Evolutionary conservation across 2,113 vertebrate genomes (phyloP), one percentile per base, ranked within the genome.

Genomic region (Sinocyclocheilus maitianheensis): DNA sequence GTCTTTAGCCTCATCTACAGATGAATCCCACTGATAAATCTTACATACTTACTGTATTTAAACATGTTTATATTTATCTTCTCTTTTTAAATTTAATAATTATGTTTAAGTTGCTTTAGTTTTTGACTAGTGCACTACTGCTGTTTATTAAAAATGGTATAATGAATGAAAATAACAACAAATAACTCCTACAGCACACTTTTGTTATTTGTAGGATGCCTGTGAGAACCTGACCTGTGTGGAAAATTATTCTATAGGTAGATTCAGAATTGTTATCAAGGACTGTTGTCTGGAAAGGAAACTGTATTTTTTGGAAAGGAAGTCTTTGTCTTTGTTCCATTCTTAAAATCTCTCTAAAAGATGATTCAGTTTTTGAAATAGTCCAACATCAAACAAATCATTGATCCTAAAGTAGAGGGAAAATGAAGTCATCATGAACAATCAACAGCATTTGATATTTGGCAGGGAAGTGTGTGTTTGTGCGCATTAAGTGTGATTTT

Each of bases 261-360:
- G 43, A 55, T 10, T 53, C n/a, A 51, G 75, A 53, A 30, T 18
- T 77, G 75, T 77, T 77, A 77, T 77, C 48, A 20, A 77, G 75
- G 75, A 77, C 30, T 77, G 75, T 53, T 77, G 75, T 77, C 75
- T 77, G 75, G 48, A 55, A 77, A 20, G 75, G 75, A 77, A 77
- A 77, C 51, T 30, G 43, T 16, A 53, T 14, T 48, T 51, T 77
- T 55, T 53, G 43, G 13, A 77, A 77, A 55, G 75, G 75, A 77
- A 55, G 48, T 9, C 7, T 24, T 77, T 53, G 24, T 77, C 48
- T 77, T 77, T 77, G 75, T 77, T 77, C 75, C n/a, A 30, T 77
- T 77, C 24, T 34, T 55, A 18, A 55, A 55, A 77, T 46, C 5
- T 48, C 43, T 76, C 7, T 9, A 48, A 51, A 51, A 76, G 18